Evolutionary conservation across 2,888 invertebrate species (phyloP), one percentile per base, ranked within the genome.

Genomic region (Dicycla oo): DNA sequence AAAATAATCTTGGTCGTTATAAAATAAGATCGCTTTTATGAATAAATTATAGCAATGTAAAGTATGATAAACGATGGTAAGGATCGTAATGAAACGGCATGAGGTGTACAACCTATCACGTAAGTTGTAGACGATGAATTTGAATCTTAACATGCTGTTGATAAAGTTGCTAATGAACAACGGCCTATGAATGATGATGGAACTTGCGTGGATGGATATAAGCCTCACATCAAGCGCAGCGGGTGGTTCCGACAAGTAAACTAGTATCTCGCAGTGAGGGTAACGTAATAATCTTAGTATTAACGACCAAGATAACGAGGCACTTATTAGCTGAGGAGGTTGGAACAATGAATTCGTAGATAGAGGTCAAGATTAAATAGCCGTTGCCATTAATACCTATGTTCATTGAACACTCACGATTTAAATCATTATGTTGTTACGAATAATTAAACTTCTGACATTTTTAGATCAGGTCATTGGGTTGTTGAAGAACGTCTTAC

Each of bases 1-100:
- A 93, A 94, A 93, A 90, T 88, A 92, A 95, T 93, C 93, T 91
- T 83, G 76, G 85, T 89, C 87, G 88, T 92, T 93, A 94, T 93
- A 94, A 95, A 95, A 94, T 91, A 93, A 93, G 92, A 92, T 91
- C 90, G 89, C 84, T 86, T 92, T 91, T 92, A 91, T 92, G 93
- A 95, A 96, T 96, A 95, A 95, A 94, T 95, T 95, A 95, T 93
- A 88, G 93, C 93, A 93, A 93, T 94, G 94, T 95, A 94, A 95
- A 95, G 92, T 95, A 95, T 96, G 95, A 96, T 95, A 94, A 95
- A 96, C 91, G 95, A 94, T 94, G 83, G 92, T 94, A 91, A 92
- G 91, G 90, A 92, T 93, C 91, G 93, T 95, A 95, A 95, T 95
- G 94, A 93, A 94, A 93, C 93, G 91, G 91, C 91, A 91, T 92